Evolutionary conservation across 2,797 vertebrate genomes (phyloP).

Genomic region (Lacerta agilis): DNA sequence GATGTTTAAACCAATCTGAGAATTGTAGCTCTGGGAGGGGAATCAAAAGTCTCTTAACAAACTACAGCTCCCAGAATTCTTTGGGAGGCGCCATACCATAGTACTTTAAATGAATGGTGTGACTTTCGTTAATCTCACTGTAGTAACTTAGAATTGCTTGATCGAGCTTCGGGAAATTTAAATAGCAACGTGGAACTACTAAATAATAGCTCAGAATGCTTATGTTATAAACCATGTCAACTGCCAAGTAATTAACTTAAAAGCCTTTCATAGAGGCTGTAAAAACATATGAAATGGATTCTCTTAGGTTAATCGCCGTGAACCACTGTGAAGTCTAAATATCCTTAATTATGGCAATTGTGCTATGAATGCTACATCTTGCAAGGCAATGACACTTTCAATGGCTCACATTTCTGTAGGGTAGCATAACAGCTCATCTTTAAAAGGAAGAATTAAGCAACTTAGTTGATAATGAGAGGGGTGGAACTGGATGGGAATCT

Average conservation of each 20-base stretch:
- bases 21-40: too few species aligned
- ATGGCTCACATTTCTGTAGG: background rate
- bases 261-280: slow-evolving; percentile 3
- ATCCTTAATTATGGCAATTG: background rate
- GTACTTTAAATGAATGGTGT: too few species aligned
- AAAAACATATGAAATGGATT: slow-evolving; percentile 3
- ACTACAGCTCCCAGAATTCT: too few species aligned
- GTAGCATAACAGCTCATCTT: background rate
- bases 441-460: background rate
- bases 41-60: too few species aligned
- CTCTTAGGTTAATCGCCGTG: background rate
- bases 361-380: background rate
- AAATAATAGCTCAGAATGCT: slow-evolving; percentile 7
- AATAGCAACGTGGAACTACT: background rate
- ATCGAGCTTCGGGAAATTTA: background rate
- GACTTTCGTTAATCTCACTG: background rate
- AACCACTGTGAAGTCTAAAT: background rate
- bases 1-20: too few species aligned
- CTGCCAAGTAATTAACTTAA: background rate
- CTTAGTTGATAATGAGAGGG: background rate
- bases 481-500: background rate
- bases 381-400: background rate
- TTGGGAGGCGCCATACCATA: too few species aligned
- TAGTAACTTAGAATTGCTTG: background rate
- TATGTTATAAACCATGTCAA: slow-evolving; percentile 3